Evolutionary conservation across 2,888 invertebrate species (phyloP), one percentile per base, ranked within the genome.

Genomic region (Troides helena): DNA sequence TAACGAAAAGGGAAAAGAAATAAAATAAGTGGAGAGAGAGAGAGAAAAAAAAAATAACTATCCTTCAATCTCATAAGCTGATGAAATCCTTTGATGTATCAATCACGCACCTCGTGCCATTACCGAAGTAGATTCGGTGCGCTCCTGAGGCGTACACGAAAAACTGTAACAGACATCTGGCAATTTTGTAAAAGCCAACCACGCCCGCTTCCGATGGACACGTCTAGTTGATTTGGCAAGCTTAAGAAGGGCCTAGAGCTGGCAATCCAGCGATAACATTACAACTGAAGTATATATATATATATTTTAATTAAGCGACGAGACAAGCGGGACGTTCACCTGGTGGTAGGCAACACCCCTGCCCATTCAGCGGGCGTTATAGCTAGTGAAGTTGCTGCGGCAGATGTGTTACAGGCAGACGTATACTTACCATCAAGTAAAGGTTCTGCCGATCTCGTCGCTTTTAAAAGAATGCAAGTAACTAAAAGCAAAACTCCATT

Each of bases 161-260:
- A 85, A 83, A 81, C 81, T 80, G 79, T 78, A 80, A 80, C 78
- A 77, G 80, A 79, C 83, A 84, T 85, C 85, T 85, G 81, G 86
- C 87, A 87, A 90, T 90, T 85, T 85, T 86, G 88, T 86, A 83
- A 87, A 87, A 86, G 86, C 82, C 71, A 72, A 80, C 85, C 90
- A 89, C 90, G 89, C 90, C 90, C 76, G 80, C 77, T 87, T 90
- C 90, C 90, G 89, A 90, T 90, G 85, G 85, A 87, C 65, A 65
- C 57, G 69, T 65, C 65, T 65, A 65, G 46, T 65, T 76, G 72
- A 74, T 71, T 67, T 62, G 64, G 21, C 69, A 78, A 79, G 74
- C 43, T 53, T 43, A 69, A 8, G 0, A 62, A 72, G 72, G 0
- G 0, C 4, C 6, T 73, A 84, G 85, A 87, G 46, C 62, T 17